Evolutionary conservation across 2,797 vertebrate species (phyloP).

Genomic region (Calcarius lapponicus): DNA sequence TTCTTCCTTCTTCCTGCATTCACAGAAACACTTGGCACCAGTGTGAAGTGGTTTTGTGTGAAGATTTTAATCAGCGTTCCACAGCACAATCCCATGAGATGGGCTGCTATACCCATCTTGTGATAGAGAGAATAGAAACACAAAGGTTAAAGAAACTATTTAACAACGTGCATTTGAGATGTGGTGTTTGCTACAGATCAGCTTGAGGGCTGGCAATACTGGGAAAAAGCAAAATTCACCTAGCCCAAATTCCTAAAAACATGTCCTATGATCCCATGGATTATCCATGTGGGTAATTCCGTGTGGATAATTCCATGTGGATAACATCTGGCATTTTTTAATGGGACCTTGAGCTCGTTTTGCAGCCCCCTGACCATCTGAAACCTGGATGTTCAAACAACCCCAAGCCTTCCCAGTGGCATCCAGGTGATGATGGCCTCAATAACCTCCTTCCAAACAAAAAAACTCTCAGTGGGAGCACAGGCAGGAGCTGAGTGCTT

Average conservation of each 20-base stretch:
- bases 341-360: not conserved
- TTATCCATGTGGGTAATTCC: too few species aligned
- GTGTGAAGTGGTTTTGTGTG: not conserved
- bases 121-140: not conserved
- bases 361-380: not conserved
- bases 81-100: not conserved
- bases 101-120: not conserved
- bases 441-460: not conserved
- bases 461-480: not conserved
- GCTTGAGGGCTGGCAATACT: not conserved
- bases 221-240: not conserved
- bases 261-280: not conserved
- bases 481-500: not conserved
- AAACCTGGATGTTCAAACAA: not conserved
- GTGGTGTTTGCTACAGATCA: not conserved
- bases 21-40: not conserved
- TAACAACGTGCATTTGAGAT: not conserved
- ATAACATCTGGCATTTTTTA: not conserved
- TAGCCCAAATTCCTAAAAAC: not conserved
- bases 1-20: not conserved
- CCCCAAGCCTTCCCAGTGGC: accelerated
- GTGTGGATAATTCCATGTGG: too few species aligned
- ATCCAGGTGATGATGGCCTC: accelerated
- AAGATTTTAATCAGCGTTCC: not conserved
- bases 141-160: not conserved